Conservation (phyloP, 2,797 vertebrate species). For the Ceryle rudis region DNA sequence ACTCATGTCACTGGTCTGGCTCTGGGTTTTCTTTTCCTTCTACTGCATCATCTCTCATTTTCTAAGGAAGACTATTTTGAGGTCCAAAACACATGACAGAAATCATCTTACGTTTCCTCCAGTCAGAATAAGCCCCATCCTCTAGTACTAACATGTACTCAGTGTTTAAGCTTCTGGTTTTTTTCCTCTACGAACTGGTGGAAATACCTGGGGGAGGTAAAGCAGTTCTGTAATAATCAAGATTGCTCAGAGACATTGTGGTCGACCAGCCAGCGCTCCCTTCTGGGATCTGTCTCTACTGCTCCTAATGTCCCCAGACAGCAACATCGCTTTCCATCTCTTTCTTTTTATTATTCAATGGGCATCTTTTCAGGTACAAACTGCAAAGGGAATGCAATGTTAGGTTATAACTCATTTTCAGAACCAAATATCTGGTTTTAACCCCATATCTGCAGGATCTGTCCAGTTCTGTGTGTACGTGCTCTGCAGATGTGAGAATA, state of each 20-base stretch:
- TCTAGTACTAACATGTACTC: neutral
- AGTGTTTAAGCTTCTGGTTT: neutral
- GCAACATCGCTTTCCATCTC: neutral
- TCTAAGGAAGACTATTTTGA: neutral
- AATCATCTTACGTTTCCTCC: neutral
- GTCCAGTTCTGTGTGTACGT: fast-evolving
- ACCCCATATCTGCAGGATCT: neutral
- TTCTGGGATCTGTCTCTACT: neutral
- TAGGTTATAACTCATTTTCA: neutral
- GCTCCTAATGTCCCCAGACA: neutral
- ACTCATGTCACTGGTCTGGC: neutral
- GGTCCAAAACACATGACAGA: neutral
- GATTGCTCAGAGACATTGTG: neutral
- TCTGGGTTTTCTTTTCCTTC: constrained; percentile 24
- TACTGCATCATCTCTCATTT: neutral
- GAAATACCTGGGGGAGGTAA: neutral
- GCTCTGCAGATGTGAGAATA: neutral
- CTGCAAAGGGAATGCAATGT: neutral
- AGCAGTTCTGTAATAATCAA: constrained; percentile 1
- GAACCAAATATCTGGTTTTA: neutral
- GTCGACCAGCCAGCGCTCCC: neutral
- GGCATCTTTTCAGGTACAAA: neutral
- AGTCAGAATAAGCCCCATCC: neutral
- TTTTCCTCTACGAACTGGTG: neutral
- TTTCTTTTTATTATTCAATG: neutral